Evolutionary conservation across 2,797 vertebrate species (phyloP).

Genomic region (Bryconaethiops microstoma): DNA sequence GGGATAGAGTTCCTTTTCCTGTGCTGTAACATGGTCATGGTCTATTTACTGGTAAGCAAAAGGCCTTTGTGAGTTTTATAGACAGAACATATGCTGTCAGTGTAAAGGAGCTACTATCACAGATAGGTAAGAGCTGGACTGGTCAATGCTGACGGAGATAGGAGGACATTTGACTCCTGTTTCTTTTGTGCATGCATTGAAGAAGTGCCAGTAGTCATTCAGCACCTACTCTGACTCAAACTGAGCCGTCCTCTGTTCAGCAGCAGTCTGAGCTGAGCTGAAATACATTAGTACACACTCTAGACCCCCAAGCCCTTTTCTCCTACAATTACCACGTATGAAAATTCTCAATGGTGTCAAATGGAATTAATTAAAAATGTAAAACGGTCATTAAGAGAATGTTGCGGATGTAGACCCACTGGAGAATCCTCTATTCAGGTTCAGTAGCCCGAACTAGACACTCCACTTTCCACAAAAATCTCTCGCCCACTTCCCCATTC

Average conservation of each 20-base stretch:
- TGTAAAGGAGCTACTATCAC: conserved; percentile 62
- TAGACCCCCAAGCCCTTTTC: conserved; percentile 19
- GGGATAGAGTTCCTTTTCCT: not conserved
- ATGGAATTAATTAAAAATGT: conserved; percentile 59
- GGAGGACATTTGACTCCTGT: conserved; percentile 15
- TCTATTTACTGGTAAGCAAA: conserved; percentile 13
- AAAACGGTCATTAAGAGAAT: conserved; percentile 58
- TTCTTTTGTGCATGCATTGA: conserved; percentile 13
- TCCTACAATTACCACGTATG: conserved; percentile 53
- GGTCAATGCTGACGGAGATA: conserved; percentile 31
- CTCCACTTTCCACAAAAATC: conserved; percentile 12
- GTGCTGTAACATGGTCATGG: not conserved
- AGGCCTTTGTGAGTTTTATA: conserved; percentile 40
- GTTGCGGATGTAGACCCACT: conserved; percentile 37
- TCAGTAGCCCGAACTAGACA: conserved; percentile 26
- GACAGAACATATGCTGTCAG: conserved; percentile 53
- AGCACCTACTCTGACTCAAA: conserved; percentile 4
- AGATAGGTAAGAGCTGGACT: conserved; percentile 65
- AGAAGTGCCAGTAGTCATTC: conserved; percentile 29
- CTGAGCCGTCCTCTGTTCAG: not conserved
- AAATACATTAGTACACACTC: conserved; percentile 27
- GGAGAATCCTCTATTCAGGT: conserved; percentile 44
- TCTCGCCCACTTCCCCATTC: not conserved
- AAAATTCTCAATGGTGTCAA: conserved; percentile 54
- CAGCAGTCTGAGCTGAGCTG: conserved; percentile 8